Base-by-base conservation (phyloP, 2,113 vertebrate genomes). In the Nesospiza acunhae region DNA sequence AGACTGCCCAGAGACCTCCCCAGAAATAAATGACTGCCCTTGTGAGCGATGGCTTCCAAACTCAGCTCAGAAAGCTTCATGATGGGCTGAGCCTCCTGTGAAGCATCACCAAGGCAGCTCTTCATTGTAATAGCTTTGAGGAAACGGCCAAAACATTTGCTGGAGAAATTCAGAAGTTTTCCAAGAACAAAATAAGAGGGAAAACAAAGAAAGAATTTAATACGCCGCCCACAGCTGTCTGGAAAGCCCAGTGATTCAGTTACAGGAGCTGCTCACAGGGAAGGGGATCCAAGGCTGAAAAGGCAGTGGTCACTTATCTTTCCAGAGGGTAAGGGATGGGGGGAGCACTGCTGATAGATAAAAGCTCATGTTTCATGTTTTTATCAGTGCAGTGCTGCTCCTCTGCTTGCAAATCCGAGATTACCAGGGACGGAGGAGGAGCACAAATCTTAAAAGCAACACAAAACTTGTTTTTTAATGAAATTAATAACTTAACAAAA, bases 261-360 rank as follows among this genome's bases (percentile, higher is more conserved):
- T 74, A 74, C 28, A 86, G 89, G 95, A 96, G 93, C 39, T 96
- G 76, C 72, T 97, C 87, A 79, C 69, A 90, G 77, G 67, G n/a
- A 68, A 19, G 33, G 13, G 35, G 59, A 92, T 72, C 80, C 66
- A 79, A 33, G 75, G 35, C 84, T 75, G 39, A 86, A 84, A 79
- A 95, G 53, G 74, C 62, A 81, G 69, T 35, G 55, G 64, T 85
- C 82, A 96, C 91, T 96, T 94, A 95, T 93, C 96, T 94, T 95
- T 92, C 81, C 62, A 73, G 81, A 96, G 66, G 75, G 79, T 44
- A 52, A 84, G 27, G 42, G 87, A 83, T 50, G 60, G 6, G 46
- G n/a, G 9, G 56, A 90, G 49, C 33, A 24, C 41, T 30, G 53
- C 42, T 84, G 27, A 10, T 0, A 81, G 93, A 96, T 68, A 95